A percentile compares a stretch with the other conserved stretches of the same genome.
These are phyloP conservation scores for Synergus itoensis DNA, from an alignment of 2,888 invertebrate genomes.

Conservation along the genomic window DNA sequence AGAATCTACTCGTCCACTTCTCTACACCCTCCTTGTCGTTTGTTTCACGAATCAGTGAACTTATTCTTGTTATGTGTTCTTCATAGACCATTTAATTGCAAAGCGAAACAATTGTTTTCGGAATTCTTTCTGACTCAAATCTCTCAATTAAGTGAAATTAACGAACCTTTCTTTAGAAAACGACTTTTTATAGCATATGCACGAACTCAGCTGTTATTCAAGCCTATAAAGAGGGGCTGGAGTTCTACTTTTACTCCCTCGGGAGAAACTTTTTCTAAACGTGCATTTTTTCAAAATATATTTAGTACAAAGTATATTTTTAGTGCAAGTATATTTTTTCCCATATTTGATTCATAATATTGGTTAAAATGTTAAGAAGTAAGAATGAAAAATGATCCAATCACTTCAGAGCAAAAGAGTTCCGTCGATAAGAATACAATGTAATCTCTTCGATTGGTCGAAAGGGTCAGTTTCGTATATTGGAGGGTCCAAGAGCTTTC, in stretches of 20 bases:
- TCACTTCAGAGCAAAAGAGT: background rate
- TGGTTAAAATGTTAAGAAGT: background rate
- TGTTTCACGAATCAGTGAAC: conserved; percentile 31
- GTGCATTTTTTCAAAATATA: too few species aligned
- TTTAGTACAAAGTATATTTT: too few species aligned
- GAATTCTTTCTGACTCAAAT: background rate
- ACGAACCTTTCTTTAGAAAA: background rate
- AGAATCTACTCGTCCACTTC: conserved; percentile 50
- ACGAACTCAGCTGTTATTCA: too few species aligned
- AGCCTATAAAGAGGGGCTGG: too few species aligned
- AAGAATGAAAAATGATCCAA: background rate
- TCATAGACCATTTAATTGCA: conserved; percentile 11
- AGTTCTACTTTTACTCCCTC: too few species aligned
- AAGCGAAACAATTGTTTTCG: conserved; percentile 2
- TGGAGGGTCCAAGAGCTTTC: conserved; percentile 6
- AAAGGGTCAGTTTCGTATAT: conserved; percentile 25
- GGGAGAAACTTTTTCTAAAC: too few species aligned
- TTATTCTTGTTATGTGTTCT: conserved; percentile 22
- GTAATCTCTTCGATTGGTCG: background rate
- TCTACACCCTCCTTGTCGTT: conserved; percentile 1
- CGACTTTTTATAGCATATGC: background rate
- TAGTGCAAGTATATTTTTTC: too few species aligned
- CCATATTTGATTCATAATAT: background rate
- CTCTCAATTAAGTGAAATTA: background rate
- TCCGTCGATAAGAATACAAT: background rate